Percentiles rank a stretch among this genome's conserved stretches.
These are phyloP conservation scores for Drosophila ironensis DNA, from an alignment of 1,140 invertebrate species.

Conservation along the genomic window DNA sequence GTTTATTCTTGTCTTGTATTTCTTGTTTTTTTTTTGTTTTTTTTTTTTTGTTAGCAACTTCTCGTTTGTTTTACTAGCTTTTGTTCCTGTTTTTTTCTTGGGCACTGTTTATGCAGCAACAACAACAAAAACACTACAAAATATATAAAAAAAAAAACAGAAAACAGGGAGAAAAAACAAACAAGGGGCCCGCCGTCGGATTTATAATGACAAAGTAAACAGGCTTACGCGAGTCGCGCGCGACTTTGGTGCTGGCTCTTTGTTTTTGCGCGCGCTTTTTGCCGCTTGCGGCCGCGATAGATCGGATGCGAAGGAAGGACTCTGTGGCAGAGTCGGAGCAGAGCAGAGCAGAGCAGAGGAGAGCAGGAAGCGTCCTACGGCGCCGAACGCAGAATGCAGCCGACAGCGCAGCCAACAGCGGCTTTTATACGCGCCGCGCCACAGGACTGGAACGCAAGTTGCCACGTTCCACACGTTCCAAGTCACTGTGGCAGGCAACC, in stretches of 20 bases:
- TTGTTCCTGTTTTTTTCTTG: constrained; percentile 44
- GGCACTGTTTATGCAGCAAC: constrained; percentile 49
- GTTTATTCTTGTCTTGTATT: neutral
- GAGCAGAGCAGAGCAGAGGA: neutral
- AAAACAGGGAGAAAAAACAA: constrained; percentile 21
- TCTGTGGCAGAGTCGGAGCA: no score
- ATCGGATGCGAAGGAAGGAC: no score
- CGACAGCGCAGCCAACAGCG: constrained; percentile 16
- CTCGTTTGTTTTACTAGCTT: constrained; percentile 36
- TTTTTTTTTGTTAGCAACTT: constrained; percentile 41
- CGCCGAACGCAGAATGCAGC: constrained; percentile 71
- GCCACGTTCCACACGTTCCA: no score
- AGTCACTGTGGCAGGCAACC: no score
- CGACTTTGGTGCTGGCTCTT: constrained; percentile 45
- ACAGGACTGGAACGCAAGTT: no score
- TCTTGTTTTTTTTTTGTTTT: neutral
- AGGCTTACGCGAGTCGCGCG: constrained; percentile 58
- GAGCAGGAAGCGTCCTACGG: constrained; percentile 57
- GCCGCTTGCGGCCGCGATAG: no score
- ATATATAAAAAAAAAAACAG: constrained; percentile 1
- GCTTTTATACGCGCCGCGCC: constrained; percentile 52
- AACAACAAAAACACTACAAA: constrained; percentile 35
- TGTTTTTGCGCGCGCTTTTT: constrained; percentile 73
- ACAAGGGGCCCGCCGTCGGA: constrained; percentile 50
- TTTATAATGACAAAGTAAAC: constrained; percentile 77